Percentiles rank a stretch among this genome's conserved stretches.
Evolutionary conservation across 2,797 vertebrate species (phyloP).

Genomic region (Lagocephalus sceleratus): DNA sequence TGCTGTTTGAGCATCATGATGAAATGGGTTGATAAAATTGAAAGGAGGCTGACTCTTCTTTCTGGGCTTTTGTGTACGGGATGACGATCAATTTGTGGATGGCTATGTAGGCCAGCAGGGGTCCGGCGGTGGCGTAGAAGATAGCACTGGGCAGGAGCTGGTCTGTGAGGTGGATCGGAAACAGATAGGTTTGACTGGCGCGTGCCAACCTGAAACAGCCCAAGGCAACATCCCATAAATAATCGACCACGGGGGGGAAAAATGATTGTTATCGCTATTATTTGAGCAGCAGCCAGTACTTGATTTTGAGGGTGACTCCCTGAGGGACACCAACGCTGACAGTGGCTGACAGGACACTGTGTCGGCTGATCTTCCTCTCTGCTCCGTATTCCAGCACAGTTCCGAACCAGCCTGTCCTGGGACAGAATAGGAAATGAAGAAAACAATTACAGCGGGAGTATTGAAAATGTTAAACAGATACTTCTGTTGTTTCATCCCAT

Average conservation of each 20-base stretch:
- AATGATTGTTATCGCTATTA: slow-evolving; percentile 8
- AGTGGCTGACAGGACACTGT: slow-evolving; percentile 90
- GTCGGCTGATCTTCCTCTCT: slow-evolving; percentile 95
- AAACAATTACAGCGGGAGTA: neutral
- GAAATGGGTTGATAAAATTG: neutral
- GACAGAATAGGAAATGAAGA: slow-evolving; percentile 12
- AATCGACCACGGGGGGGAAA: neutral
- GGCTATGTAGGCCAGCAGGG: slow-evolving; percentile 86
- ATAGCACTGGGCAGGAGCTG: slow-evolving; percentile 94
- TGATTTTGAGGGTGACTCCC: slow-evolving; percentile 97
- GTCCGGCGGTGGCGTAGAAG: slow-evolving; percentile 93
- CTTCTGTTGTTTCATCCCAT: too few relatives aligned
- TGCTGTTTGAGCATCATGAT: slow-evolving; percentile 2
- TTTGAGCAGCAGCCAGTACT: slow-evolving; percentile 67
- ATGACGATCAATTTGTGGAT: slow-evolving; percentile 90
- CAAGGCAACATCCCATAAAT: too few relatives aligned
- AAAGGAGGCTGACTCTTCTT: slow-evolving; percentile 81
- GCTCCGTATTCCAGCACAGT: slow-evolving; percentile 95
- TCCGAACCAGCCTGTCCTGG: slow-evolving; percentile 94
- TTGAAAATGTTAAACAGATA: too few relatives aligned
- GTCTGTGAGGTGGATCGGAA: slow-evolving; percentile 94
- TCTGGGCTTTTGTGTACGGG: slow-evolving; percentile 89
- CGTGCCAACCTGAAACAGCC: slow-evolving; percentile 81
- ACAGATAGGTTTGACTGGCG: slow-evolving; percentile 97
- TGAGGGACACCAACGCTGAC: slow-evolving; percentile 95